Percentiles rank a stretch among this genome's conserved stretches.
Conservation (phyloP, 2,113 vertebrate species). For the Anser cygnoides region DNA sequence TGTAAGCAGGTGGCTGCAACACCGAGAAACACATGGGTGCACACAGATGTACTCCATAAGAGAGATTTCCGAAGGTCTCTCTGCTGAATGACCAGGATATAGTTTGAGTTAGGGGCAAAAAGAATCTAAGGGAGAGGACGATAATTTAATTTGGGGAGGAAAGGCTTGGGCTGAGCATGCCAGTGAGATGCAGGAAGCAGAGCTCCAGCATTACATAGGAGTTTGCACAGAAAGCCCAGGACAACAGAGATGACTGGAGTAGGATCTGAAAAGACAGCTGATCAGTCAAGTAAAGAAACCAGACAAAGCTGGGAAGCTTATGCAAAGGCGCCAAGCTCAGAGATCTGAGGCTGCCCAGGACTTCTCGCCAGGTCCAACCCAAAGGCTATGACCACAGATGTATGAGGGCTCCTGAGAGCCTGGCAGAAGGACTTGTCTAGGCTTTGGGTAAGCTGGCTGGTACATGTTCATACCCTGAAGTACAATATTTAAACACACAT, state of each 20-base stretch:
- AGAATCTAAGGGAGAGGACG: background rate
- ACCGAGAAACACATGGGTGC: background rate
- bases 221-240: background rate
- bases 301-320: background rate
- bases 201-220: background rate
- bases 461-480: background rate
- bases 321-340: background rate
- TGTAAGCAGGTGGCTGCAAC: background rate
- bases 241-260: background rate
- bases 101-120: background rate
- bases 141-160: background rate
- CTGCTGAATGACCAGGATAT: background rate
- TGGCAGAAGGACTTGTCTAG: background rate
- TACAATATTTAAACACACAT: background rate
- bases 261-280: background rate
- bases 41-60: background rate
- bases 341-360: background rate
- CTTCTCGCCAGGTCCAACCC: background rate
- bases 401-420: background rate
- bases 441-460: background rate
- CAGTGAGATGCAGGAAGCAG: background rate
- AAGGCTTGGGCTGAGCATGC: background rate
- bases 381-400: background rate
- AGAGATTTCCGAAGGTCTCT: background rate
- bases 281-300: background rate